Conservation (phyloP, 2,113 vertebrate genomes). For the Sialia sialis region DNA sequence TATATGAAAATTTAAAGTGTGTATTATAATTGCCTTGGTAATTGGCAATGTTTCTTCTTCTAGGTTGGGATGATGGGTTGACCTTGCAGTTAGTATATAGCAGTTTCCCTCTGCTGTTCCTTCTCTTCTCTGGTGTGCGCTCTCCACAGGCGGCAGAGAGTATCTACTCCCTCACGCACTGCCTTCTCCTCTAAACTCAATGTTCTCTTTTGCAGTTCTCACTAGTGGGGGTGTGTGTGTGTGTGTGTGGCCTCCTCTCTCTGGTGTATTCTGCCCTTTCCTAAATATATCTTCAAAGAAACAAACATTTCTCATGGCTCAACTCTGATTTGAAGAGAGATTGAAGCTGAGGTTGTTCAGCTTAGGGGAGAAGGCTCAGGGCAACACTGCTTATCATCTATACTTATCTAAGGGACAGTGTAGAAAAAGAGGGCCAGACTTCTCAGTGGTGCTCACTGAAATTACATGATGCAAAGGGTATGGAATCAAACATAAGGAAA, state of each 20-base stretch:
- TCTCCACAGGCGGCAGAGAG: neutral
- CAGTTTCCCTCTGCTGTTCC: neutral
- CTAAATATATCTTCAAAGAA: neutral
- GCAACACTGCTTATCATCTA: neutral
- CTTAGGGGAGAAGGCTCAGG: neutral
- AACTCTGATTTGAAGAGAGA: neutral
- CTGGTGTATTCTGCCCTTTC: neutral
- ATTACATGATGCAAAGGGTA: neutral
- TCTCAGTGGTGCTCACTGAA: neutral
- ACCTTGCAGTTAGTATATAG: neutral
- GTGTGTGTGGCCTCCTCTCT: neutral
- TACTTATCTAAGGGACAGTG: too few species aligned
- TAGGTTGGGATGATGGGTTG: neutral
- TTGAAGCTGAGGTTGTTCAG: neutral
- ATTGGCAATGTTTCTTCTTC: neutral
- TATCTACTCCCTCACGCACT: too few species aligned
- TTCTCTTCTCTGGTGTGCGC: accelerated
- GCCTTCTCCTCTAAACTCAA: neutral
- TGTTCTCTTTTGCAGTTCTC: neutral
- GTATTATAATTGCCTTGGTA: neutral
- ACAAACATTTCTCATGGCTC: neutral
- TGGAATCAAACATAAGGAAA: neutral
- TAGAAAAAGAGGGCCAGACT: neutral
- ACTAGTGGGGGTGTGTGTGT: neutral
- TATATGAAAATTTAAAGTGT: neutral